phyloP scores from a whole-genome alignment of 2,113 vertebrate species.

The Sphaerodactylus townsendi region DNA sequence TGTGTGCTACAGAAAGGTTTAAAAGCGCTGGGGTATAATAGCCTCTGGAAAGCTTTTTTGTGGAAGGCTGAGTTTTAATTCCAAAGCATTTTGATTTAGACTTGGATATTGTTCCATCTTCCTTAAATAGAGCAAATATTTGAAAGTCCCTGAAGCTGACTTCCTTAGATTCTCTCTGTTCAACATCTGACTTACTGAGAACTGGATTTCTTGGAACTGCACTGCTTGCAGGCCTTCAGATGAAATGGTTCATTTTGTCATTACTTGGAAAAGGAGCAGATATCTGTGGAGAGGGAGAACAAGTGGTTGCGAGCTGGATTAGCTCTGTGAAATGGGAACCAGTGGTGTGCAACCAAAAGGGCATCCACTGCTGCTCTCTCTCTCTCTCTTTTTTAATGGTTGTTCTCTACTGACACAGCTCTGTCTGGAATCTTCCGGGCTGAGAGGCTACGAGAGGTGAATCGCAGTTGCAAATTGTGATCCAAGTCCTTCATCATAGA shows the following conservation, averaged over 20 bases:
- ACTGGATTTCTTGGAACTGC: constrained; percentile 33
- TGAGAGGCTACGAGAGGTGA: background rate
- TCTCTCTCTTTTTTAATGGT: background rate
- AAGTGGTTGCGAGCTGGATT: background rate
- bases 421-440: background rate
- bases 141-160: constrained; percentile 57
- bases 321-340: background rate
- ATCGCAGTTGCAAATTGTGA: background rate
- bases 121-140: constrained; percentile 21
- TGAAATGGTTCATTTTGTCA: background rate
- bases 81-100: background rate
- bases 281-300: background rate
- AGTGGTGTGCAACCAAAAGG: background rate
- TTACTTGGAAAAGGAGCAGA: constrained; percentile 5
- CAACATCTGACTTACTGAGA: constrained; percentile 45
- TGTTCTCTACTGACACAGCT: background rate
- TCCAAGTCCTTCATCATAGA: background rate
- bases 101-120: background rate
- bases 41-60: background rate
- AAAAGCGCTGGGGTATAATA: background rate
- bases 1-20: background rate
- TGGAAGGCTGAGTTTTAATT: background rate
- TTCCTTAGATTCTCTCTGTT: constrained; percentile 38
- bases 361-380: no score
- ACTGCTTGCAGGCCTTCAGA: constrained; percentile 33